phyloP scores from a whole-genome alignment of 2,888 invertebrate genomes.

The Luperina testacea region DNA sequence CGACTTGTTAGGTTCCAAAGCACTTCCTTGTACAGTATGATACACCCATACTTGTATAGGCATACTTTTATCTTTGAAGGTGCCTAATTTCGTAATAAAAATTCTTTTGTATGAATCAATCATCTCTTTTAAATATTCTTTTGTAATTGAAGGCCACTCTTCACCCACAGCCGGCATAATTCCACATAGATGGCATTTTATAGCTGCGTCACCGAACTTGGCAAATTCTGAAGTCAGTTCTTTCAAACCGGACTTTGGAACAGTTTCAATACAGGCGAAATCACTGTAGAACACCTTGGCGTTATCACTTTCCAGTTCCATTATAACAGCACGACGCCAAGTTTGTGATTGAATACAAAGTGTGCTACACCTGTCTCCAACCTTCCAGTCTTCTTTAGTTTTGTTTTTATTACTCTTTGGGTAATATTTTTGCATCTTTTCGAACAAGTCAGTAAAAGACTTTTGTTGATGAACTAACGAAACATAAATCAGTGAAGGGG shows the following conservation, averaged over 20 bases:
- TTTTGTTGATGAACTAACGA: constrained; percentile 85
- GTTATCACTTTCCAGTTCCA: constrained; percentile 79
- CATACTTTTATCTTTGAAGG: constrained; percentile 86
- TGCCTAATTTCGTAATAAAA: constrained; percentile 90
- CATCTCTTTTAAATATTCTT: constrained; percentile 90
- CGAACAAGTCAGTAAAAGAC: constrained; percentile 85
- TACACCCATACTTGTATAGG: constrained; percentile 92
- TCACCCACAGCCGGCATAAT: constrained; percentile 92
- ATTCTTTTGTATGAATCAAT: constrained; percentile 86
- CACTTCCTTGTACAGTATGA: constrained; percentile 90
- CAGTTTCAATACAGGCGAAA: constrained; percentile 89
- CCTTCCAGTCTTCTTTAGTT: constrained; percentile 84
- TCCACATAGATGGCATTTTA: constrained; percentile 92
- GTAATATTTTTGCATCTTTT: constrained; percentile 90
- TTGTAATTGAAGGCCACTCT: constrained; percentile 91
- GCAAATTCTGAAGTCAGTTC: constrained; percentile 88
- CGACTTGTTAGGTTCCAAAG: constrained; percentile 91
- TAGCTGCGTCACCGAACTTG: constrained; percentile 89
- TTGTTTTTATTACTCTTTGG: constrained; percentile 70
- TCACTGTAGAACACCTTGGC: constrained; percentile 92
- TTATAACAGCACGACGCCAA: constrained; percentile 91
- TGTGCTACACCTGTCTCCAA: constrained; percentile 87
- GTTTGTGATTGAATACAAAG: constrained; percentile 85
- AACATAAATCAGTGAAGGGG: constrained; percentile 91
- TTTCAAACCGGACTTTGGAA: constrained; percentile 85